Evolutionary conservation across 2,797 vertebrate species (phyloP), one percentile per base, ranked within the genome.

Genomic region (Parotocinclus haroldoi): DNA sequence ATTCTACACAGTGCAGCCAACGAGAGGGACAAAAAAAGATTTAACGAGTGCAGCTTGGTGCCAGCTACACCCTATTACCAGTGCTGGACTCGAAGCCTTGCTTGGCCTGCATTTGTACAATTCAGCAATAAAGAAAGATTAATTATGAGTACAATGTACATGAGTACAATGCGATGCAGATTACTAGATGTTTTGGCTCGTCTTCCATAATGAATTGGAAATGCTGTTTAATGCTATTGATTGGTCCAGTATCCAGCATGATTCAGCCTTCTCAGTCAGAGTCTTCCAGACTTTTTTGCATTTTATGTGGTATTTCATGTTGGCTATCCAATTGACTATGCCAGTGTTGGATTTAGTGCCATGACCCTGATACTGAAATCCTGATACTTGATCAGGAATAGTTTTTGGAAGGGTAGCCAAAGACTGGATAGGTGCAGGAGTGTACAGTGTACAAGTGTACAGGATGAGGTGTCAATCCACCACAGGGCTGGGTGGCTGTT

Each of bases 341-440:
- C 27, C 59, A 16, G 16, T 54, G 53, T 55, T 70, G 73, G 70
- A 69, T 64, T 78, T 75, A 53, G 60, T 55, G 44, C 16, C 16
- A 49, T 70, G 72, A 68, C 73, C 66, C 51, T 27, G n/a, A n/a
- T n/a, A n/a, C n/a, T n/a, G n/a, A n/a, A n/a, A n/a, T n/a, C n/a
- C n/a, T n/a, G n/a, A n/a, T n/a, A n/a, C n/a, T n/a, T n/a, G n/a
- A n/a, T n/a, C n/a, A n/a, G n/a, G n/a, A n/a, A n/a, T n/a, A n/a
- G n/a, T n/a, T n/a, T n/a, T n/a, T n/a, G n/a, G n/a, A n/a, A n/a
- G n/a, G n/a, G n/a, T n/a, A n/a, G n/a, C n/a, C n/a, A n/a, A n/a
- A n/a, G n/a, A n/a, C n/a, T n/a, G n/a, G n/a, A n/a, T n/a, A n/a
- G n/a, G n/a, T n/a, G n/a, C n/a, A n/a, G n/a, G n/a, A n/a, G n/a